phyloP scores from a whole-genome alignment of 2,113 vertebrate species.

The Himantopus leucocephalus region DNA sequence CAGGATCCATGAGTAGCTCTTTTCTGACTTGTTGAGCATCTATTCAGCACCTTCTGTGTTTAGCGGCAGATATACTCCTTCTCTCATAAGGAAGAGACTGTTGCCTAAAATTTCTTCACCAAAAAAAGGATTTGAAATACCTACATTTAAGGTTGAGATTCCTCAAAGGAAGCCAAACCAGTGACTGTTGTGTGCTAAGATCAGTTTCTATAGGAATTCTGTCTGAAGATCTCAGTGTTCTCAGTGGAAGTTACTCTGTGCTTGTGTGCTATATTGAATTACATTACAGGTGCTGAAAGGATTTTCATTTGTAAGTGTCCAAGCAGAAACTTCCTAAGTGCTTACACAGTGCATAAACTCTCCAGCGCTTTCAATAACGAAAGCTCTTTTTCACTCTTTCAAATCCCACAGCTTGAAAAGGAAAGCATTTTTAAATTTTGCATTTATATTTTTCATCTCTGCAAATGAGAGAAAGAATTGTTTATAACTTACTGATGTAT shows the following conservation, averaged over 20 bases:
- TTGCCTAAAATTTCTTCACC: background rate
- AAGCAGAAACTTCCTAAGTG: background rate
- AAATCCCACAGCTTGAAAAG: background rate
- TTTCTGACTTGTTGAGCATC: background rate
- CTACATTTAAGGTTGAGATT: background rate
- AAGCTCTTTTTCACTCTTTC: background rate
- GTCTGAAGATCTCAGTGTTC: background rate
- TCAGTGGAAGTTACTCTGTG: background rate
- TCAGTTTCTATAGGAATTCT: background rate
- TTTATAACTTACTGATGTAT: background rate
- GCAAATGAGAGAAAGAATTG: background rate
- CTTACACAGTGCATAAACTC: background rate
- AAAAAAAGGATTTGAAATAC: background rate
- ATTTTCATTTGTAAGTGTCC: background rate
- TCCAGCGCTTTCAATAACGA: background rate
- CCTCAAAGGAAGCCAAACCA: background rate
- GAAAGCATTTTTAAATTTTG: background rate
- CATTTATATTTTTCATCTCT: background rate
- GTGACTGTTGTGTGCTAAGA: background rate
- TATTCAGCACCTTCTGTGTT: background rate
- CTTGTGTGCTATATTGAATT: background rate
- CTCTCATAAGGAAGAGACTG: background rate
- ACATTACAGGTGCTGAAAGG: background rate
- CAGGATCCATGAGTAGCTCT: background rate
- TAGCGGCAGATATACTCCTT: background rate